phyloP scores from a whole-genome alignment of 2,113 vertebrate species.

The Gnathonemus longibarbis region DNA sequence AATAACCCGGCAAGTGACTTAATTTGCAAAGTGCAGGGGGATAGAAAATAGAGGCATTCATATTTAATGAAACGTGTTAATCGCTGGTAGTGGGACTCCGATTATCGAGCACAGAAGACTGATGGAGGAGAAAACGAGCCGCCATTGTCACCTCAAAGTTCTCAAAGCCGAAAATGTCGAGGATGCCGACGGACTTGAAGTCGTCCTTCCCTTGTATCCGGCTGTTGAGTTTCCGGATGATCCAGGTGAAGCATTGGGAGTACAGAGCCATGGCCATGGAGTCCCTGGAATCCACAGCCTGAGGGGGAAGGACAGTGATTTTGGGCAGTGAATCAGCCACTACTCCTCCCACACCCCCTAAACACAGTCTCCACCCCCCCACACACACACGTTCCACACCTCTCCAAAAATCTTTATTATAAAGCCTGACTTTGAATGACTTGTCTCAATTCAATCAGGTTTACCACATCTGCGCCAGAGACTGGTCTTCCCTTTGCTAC shows the following conservation, averaged over 20 bases:
- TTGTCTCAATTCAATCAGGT: neutral
- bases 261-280: constrained; percentile 98
- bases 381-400: neutral
- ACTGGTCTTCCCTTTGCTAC: neutral
- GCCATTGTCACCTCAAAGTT: constrained; percentile 79
- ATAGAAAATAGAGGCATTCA: neutral
- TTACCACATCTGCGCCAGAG: neutral
- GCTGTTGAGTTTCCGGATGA: constrained; percentile 84
- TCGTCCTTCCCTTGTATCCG: constrained; percentile 84
- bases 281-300: constrained; percentile 93
- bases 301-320: neutral
- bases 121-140: neutral
- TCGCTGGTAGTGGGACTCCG: neutral
- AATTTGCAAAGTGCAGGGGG: neutral
- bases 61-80: neutral
- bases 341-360: too few species aligned
- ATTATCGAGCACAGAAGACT: neutral
- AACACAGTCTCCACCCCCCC: too few species aligned
- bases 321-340: neutral
- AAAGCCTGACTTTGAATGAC: neutral
- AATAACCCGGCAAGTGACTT: neutral
- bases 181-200: constrained; percentile 87
- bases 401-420: neutral
- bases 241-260: constrained; percentile 92
- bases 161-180: constrained; percentile 98